Evolutionary conservation across 1,140 invertebrate species (phyloP), one percentile per base, ranked within the genome.

Genomic region (Zelostemma sp.): DNA sequence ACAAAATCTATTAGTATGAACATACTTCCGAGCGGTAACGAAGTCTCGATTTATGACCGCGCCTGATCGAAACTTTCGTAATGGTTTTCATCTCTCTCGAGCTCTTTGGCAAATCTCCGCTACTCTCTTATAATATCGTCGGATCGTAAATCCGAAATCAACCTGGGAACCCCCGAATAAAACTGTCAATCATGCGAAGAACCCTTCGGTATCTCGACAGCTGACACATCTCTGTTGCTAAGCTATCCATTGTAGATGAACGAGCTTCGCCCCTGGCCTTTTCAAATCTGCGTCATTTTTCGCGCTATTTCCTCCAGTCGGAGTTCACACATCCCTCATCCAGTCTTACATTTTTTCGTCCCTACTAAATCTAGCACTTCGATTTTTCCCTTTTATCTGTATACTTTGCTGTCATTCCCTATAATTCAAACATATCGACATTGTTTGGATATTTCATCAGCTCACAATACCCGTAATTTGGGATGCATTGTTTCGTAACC

Each of bases 141-240:
- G 31, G 50, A 48, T 77, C 77, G 78, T 77, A 80, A 80, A 79
- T 80, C 71, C 66, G 53, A 70, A 72, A 79, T 76, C 58, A 72
- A 48, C 16, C 40, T 50, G 57, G 61, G 54, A 66, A 60, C n/a
- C 40, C 68, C 75, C 73, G 77, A 66, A 79, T 81, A 80, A 83
- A 83, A 77, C 71, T 80, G 81, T 83, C 81, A 83, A 81, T 83
- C 81, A 83, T 73, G 61, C 16, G 46, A 56, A 58, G 61, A 68
- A 67, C 66, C 63, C 72, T 68, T 68, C 67, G 64, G 55, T 58
- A 60, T 60, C 58, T 40, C 70, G 73, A 82, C 77, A 82, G 79
- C 79, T 78, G 78, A 80, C 80, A 75, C 73, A 65, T 81, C 76
- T 73, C 62, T 60, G 59, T 56, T 61, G 62, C 66, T 81, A 79